A percentile compares a stretch with the other conserved stretches of the same genome.
These are phyloP conservation scores for Etheostoma perlongum DNA, from an alignment of 2,797 vertebrate species.

Conservation along the genomic window DNA sequence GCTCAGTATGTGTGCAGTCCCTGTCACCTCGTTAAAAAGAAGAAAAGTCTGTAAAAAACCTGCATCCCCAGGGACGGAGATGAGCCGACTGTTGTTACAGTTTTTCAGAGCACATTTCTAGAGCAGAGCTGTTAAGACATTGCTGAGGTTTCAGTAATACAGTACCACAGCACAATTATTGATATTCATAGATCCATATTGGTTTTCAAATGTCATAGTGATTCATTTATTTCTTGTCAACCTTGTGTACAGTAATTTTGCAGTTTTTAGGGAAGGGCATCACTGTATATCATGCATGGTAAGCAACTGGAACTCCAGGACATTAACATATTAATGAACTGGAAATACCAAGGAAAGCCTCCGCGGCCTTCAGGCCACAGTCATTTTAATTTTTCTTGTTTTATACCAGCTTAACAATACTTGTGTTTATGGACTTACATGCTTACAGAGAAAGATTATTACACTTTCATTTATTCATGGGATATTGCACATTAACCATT, in stretches of 20 bases:
- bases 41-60: constrained; percentile 48
- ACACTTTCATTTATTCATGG: background rate
- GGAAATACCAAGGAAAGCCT: constrained; percentile 50
- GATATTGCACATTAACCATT: background rate
- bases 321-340: constrained; percentile 55
- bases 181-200: constrained; percentile 38
- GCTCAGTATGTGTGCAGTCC: constrained; percentile 32
- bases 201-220: constrained; percentile 10
- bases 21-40: constrained; percentile 58
- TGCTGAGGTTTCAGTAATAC: constrained; percentile 17
- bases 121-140: constrained; percentile 24
- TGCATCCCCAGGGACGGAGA: constrained; percentile 36
- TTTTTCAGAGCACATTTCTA: constrained; percentile 26
- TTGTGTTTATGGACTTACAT: constrained; percentile 27
- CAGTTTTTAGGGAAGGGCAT: constrained; percentile 32
- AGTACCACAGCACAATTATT: constrained; percentile 1
- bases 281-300: constrained; percentile 19
- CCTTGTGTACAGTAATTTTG: constrained; percentile 20
- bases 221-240: constrained; percentile 8
- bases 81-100: constrained; percentile 35
- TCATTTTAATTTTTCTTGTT: constrained; percentile 34
- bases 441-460: constrained; percentile 6
- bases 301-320: constrained; percentile 13
- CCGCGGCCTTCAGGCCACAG: constrained; percentile 22
- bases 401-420: constrained; percentile 8